phyloP scores from a whole-genome alignment of 2,797 vertebrate species.

The Scleropages formosus region DNA sequence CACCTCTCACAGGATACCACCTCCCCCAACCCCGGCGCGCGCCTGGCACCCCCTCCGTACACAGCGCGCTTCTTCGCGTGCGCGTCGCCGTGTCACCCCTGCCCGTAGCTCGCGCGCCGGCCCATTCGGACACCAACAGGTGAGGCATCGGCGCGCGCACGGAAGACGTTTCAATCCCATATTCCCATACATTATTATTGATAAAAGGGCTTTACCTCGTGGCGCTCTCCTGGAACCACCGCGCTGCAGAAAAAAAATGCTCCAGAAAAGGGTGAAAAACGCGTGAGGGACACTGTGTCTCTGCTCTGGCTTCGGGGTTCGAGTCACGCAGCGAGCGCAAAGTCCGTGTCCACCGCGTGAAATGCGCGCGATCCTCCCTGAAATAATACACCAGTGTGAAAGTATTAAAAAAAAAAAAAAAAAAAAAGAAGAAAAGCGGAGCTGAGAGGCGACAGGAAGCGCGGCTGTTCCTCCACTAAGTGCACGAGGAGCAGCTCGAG shows the following conservation, averaged over 20 bases:
- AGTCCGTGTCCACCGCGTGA: too few relatives aligned
- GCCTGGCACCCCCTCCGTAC: too few relatives aligned
- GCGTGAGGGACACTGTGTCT: constrained; percentile 15
- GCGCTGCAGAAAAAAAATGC: constrained; percentile 27
- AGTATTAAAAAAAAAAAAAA: constrained; percentile 40
- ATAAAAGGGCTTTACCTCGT: constrained; percentile 67
- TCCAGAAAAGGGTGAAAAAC: constrained; percentile 43
- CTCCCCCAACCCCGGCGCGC: too few relatives aligned
- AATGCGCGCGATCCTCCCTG: too few relatives aligned
- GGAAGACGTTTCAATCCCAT: not conserved
- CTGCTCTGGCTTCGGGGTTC: not conserved
- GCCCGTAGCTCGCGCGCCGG: too few relatives aligned
- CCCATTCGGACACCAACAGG: too few relatives aligned
- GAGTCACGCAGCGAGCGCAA: too few relatives aligned
- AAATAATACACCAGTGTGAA: too few relatives aligned
- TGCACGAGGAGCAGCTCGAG: constrained; percentile 44
- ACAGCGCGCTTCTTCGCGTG: too few relatives aligned
- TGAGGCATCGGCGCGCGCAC: too few relatives aligned
- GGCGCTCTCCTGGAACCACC: constrained; percentile 60
- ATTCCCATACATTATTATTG: not conserved
- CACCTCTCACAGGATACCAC: too few relatives aligned
- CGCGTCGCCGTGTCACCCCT: too few relatives aligned
- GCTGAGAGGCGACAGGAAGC: constrained; percentile 66
- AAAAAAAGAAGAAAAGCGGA: constrained; percentile 36
- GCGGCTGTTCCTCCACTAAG: constrained; percentile 67